Percentiles rank a stretch among this genome's conserved stretches.
These are phyloP conservation scores for Abrostola triplasia DNA, from an alignment of 2,888 invertebrate species.

Conservation along the genomic window DNA sequence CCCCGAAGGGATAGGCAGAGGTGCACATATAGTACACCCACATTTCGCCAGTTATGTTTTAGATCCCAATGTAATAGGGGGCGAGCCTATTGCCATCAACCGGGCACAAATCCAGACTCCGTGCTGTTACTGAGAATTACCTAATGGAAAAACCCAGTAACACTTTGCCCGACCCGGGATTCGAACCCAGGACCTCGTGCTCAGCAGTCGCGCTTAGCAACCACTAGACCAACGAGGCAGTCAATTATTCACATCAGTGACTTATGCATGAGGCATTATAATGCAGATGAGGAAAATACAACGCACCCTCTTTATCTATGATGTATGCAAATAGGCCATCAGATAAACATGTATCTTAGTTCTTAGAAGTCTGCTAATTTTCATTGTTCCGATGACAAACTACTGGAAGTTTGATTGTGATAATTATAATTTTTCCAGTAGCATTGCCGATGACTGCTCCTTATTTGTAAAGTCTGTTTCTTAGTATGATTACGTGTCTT, in stretches of 20 bases:
- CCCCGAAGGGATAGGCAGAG: too few relatives aligned
- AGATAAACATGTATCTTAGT: slow-evolving; percentile 11
- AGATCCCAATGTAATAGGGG: too few relatives aligned
- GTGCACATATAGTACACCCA: too few relatives aligned
- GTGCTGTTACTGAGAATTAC: too few relatives aligned
- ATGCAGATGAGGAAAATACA: slow-evolving; percentile 41
- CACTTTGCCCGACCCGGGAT: too few relatives aligned
- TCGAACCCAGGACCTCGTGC: too few relatives aligned
- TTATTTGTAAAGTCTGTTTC: slow-evolving; percentile 15
- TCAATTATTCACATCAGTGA: slow-evolving; percentile 35
- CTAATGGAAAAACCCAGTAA: too few relatives aligned
- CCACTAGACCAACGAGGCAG: too few relatives aligned
- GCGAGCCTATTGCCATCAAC: too few relatives aligned
- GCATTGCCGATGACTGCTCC: slow-evolving; percentile 18
- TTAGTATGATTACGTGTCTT: slow-evolving; percentile 7
- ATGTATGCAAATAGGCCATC: slow-evolving; percentile 12
- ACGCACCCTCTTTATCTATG: slow-evolving; percentile 6
- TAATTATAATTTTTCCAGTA: slow-evolving; percentile 20
- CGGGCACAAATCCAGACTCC: too few relatives aligned
- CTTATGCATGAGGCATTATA: slow-evolving; percentile 26
- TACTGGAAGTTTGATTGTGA: slow-evolving; percentile 22
- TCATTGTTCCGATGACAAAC: slow-evolving; percentile 12
- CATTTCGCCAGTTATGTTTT: too few relatives aligned
- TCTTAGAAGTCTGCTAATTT: slow-evolving; percentile 29
- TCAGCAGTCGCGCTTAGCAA: too few relatives aligned